Evolutionary conservation across 2,113 vertebrate genomes (phyloP).

Genomic region (Mirounga angustirostris): DNA sequence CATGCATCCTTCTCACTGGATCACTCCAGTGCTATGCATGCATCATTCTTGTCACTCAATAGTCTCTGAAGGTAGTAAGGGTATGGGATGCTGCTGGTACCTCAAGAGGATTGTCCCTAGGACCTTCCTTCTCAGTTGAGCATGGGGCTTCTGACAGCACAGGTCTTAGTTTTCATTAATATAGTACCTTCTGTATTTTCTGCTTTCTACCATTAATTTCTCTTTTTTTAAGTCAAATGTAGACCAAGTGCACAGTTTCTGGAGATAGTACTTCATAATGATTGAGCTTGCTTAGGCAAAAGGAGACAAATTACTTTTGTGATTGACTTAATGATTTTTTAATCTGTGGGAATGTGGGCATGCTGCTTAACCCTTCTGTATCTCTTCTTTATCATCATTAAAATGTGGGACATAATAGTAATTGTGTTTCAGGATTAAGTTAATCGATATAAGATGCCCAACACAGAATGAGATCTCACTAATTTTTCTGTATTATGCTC

Average conservation of each 20-base stretch:
- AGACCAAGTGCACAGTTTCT: neutral
- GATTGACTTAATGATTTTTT: neutral
- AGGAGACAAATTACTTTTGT: neutral
- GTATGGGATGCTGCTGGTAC: neutral
- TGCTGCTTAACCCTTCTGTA: neutral
- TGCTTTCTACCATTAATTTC: neutral
- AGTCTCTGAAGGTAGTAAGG: fast-evolving
- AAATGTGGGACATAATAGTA: neutral
- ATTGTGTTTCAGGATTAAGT: neutral
- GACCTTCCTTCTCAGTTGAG: neutral
- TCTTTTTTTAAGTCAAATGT: neutral
- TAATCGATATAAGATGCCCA: neutral
- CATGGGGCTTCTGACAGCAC: neutral
- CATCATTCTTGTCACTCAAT: neutral
- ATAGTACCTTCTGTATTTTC: neutral
- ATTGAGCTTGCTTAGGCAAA: neutral
- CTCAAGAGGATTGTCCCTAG: fast-evolving
- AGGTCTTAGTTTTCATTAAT: neutral
- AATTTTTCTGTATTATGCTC: neutral
- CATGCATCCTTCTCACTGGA: fast-evolving
- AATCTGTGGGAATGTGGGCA: neutral
- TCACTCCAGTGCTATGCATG: no score
- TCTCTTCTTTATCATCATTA: neutral
- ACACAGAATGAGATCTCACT: neutral
- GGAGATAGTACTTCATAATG: neutral